Evolutionary conservation across 1,140 invertebrate genomes (phyloP).

Genomic region (Hypsibius dujardini): DNA sequence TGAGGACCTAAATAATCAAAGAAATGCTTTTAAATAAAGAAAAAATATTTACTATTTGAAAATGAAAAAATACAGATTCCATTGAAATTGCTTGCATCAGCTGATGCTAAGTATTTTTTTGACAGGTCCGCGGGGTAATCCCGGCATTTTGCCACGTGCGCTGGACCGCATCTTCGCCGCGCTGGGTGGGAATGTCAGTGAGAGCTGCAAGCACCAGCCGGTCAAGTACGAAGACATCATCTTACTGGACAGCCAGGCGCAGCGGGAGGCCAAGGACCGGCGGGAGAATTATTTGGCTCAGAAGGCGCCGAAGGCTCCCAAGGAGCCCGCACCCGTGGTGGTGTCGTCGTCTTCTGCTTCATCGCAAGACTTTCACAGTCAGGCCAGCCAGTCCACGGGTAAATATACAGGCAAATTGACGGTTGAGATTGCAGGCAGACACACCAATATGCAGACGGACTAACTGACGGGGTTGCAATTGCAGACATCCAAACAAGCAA

Average conservation of each 20-base stretch:
- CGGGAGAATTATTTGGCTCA: neutral
- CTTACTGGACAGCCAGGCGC: neutral
- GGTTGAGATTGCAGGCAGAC: too few relatives aligned
- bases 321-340: constrained; percentile 29
- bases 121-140: constrained; percentile 44
- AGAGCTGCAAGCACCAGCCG: constrained; percentile 24
- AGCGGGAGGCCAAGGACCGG: neutral
- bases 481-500: too few relatives aligned
- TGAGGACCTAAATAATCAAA: too few relatives aligned
- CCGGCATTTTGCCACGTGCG: constrained; percentile 59
- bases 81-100: too few relatives aligned
- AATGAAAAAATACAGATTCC: too few relatives aligned
- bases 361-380: neutral
- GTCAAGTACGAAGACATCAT: constrained; percentile 24
- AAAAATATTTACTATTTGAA: too few relatives aligned
- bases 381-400: constrained; percentile 3
- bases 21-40: too few relatives aligned
- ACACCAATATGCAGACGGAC: too few relatives aligned
- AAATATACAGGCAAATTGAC: neutral
- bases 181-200: constrained; percentile 31
- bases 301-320: neutral
- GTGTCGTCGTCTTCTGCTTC: constrained; percentile 24
- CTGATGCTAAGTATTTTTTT: constrained; percentile 17
- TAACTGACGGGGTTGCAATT: too few relatives aligned
- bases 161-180: constrained; percentile 55